phyloP scores from a whole-genome alignment of 2,888 invertebrate genomes.

The Siphonodentalium dalli region DNA sequence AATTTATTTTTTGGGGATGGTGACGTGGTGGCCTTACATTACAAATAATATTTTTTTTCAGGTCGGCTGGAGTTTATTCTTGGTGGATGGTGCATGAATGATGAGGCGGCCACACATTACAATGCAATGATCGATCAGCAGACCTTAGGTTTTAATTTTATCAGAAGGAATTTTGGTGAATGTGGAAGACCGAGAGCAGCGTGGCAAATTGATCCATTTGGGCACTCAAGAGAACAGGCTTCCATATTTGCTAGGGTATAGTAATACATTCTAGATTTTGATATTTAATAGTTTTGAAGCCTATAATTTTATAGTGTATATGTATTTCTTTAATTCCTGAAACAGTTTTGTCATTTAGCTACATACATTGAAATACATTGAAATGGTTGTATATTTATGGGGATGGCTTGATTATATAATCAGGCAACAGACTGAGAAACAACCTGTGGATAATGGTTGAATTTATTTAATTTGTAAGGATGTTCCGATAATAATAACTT shows the following conservation, averaged over 20 bases:
- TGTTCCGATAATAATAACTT: too few species aligned
- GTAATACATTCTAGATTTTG: too few species aligned
- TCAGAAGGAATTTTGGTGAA: constrained; percentile 64
- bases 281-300: too few species aligned
- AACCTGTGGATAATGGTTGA: too few species aligned
- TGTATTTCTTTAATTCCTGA: too few species aligned
- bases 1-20: neutral
- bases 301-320: too few species aligned
- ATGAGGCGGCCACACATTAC: constrained; percentile 70
- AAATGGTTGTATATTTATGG: too few species aligned
- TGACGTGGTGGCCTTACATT: neutral
- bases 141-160: constrained; percentile 68
- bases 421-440: too few species aligned
- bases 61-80: constrained; percentile 67
- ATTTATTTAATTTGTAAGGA: too few species aligned
- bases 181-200: constrained; percentile 79
- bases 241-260: constrained; percentile 69
- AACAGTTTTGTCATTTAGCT: too few species aligned
- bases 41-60: constrained; percentile 22
- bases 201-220: constrained; percentile 90
- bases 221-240: constrained; percentile 87
- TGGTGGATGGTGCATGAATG: constrained; percentile 70
- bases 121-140: constrained; percentile 70
- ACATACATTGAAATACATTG: too few species aligned
- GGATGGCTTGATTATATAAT: too few species aligned